These are phyloP conservation scores for Harpalus rufipes DNA, from an alignment of 2,888 invertebrate species.

Conservation along the genomic window DNA sequence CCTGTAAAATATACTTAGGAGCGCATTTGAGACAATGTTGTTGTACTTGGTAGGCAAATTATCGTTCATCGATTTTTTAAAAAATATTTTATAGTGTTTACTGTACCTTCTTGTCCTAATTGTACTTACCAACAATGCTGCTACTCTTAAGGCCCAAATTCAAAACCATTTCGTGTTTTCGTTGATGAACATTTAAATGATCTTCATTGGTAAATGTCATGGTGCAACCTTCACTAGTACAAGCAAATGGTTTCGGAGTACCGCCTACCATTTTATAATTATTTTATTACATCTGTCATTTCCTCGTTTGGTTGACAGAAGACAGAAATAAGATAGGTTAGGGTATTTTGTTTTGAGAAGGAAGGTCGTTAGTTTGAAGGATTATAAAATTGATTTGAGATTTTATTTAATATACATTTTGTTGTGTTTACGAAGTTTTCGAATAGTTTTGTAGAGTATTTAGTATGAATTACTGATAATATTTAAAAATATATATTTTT, in stretches of 20 bases:
- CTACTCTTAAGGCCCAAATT: slow-evolving; percentile 83
- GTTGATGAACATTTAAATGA: slow-evolving; percentile 87
- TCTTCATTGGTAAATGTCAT: slow-evolving; percentile 91
- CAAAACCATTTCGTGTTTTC: slow-evolving; percentile 92
- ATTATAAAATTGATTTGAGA: not conserved
- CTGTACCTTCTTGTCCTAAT: not conserved
- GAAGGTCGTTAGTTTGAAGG: not conserved
- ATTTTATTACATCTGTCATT: slow-evolving; percentile 14
- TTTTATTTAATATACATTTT: not conserved
- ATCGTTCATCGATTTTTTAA: too few relatives aligned
- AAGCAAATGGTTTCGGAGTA: slow-evolving; percentile 85
- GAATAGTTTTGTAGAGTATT: not conserved
- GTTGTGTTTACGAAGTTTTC: not conserved
- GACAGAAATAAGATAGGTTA: slow-evolving; percentile 18
- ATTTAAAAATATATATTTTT: not conserved
- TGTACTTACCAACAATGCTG: slow-evolving; percentile 82
- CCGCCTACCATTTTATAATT: slow-evolving; percentile 75
- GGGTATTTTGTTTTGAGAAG: slow-evolving; percentile 16
- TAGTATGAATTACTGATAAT: not conserved
- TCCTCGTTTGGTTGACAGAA: slow-evolving; percentile 38
- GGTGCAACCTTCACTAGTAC: slow-evolving; percentile 84
- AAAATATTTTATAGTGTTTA: too few relatives aligned
- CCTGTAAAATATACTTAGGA: too few relatives aligned
- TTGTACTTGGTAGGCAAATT: too few relatives aligned
- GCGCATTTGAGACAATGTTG: too few relatives aligned